phyloP scores from a whole-genome alignment of 2,888 invertebrate genomes.

The Cheilosia scutellata region DNA sequence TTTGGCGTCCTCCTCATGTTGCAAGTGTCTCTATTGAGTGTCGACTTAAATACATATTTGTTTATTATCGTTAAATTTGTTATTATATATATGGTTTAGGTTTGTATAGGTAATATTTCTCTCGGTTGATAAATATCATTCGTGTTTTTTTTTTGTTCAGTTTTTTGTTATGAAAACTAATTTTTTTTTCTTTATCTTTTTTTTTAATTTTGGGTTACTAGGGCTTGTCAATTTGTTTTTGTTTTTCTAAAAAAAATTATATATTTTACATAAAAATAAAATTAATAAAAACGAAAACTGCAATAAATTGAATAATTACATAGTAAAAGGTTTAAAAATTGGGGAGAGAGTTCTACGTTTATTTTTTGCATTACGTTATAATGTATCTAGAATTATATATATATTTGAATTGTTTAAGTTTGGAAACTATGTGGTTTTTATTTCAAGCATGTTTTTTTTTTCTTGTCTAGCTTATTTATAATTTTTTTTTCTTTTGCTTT shows the following conservation, averaged over 20 bases:
- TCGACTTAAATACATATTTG: constrained; percentile 43
- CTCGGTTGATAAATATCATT: constrained; percentile 70
- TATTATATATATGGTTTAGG: constrained; percentile 63
- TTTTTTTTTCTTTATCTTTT: constrained; percentile 48
- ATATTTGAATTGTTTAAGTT: constrained; percentile 65
- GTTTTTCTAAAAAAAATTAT: constrained; percentile 47
- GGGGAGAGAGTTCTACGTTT: constrained; percentile 56
- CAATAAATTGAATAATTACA: constrained; percentile 68
- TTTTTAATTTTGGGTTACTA: constrained; percentile 70
- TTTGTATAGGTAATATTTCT: constrained; percentile 54
- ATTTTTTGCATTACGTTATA: constrained; percentile 35
- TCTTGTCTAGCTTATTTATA: constrained; percentile 56
- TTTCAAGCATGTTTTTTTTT: constrained; percentile 51
- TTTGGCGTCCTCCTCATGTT: neutral
- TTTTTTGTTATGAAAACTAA: constrained; percentile 36
- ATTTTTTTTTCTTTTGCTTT: constrained; percentile 25
- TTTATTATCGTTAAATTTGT: constrained; percentile 41
- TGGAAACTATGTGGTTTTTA: constrained; percentile 68
- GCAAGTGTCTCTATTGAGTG: constrained; percentile 3
- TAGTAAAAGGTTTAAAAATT: constrained; percentile 62
- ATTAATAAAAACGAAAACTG: constrained; percentile 45
- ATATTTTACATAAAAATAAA: constrained; percentile 70
- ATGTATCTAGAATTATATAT: constrained; percentile 57
- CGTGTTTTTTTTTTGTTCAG: constrained; percentile 20
- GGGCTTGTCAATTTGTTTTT: constrained; percentile 43